A percentile compares a stretch with the other conserved stretches of the same genome.
Conservation (phyloP, 2,113 vertebrate species). For the Anoura caudifer region DNA sequence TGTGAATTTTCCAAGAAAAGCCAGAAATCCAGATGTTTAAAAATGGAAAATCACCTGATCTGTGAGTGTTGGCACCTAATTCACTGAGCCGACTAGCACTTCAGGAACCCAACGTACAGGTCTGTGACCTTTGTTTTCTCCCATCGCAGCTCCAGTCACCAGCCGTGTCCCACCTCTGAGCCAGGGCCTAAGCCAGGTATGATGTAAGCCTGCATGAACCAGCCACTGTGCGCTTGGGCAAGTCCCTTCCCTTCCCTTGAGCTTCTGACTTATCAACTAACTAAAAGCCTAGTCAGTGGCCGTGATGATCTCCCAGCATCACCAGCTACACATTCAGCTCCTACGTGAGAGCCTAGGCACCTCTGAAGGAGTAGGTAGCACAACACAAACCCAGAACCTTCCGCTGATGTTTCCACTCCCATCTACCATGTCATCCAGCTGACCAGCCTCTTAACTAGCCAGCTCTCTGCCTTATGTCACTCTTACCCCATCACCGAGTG, state of each 20-base stretch:
- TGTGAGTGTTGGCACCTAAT: background rate
- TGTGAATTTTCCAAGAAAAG: background rate
- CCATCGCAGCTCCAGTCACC: too few species aligned
- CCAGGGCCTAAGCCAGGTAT: background rate
- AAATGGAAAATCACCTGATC: background rate
- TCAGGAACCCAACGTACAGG: background rate
- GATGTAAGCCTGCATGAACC: background rate
- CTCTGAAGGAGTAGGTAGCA: background rate
- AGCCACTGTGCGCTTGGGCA: background rate
- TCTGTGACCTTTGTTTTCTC: background rate
- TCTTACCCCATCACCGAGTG: background rate
- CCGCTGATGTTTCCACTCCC: background rate
- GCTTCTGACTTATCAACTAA: background rate
- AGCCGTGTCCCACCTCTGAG: background rate
- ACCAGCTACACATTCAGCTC: background rate
- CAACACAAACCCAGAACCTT: background rate
- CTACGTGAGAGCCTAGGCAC: too few species aligned
- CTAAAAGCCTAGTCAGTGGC: background rate
- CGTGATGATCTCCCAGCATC: background rate
- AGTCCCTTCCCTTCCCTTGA: background rate
- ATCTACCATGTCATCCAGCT: background rate
- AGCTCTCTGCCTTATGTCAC: background rate
- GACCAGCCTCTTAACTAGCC: background rate
- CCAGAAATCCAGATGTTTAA: background rate
- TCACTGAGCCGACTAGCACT: fast-evolving